Conservation (phyloP, 2,888 invertebrate genomes). For the Agrochola lota region DNA sequence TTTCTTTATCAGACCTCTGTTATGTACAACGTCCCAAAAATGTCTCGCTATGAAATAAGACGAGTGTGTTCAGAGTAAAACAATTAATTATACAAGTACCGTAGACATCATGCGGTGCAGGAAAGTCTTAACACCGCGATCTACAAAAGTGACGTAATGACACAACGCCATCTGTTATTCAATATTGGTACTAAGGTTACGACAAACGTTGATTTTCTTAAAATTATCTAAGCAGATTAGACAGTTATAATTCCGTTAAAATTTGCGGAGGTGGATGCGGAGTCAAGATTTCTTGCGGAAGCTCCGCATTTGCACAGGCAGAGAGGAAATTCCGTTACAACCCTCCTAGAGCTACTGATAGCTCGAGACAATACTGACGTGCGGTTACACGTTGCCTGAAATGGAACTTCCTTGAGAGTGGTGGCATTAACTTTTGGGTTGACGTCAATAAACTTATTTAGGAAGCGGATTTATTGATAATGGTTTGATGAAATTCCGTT, state of each 20-base stretch:
- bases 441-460: neutral
- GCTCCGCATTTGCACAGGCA: neutral
- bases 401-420: slow-evolving; percentile 6
- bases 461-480: neutral
- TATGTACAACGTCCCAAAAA: no score
- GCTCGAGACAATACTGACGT: slow-evolving; percentile 19
- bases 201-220: no score
- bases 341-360: neutral
- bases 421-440: neutral
- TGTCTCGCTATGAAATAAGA: no score
- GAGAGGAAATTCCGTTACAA: neutral
- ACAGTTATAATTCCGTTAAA: neutral
- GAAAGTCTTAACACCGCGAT: no score
- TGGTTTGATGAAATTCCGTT: neutral
- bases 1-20: neutral
- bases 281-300: neutral
- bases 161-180: no score
- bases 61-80: no score
- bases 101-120: no score
- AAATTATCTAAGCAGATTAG: no score
- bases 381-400: slow-evolving; percentile 16
- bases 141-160: no score
- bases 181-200: no score
- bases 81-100: no score
- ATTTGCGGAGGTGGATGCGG: no score